Evolutionary conservation across 2,113 vertebrate genomes (phyloP).

Genomic region (Nyctereutes procyonoides): DNA sequence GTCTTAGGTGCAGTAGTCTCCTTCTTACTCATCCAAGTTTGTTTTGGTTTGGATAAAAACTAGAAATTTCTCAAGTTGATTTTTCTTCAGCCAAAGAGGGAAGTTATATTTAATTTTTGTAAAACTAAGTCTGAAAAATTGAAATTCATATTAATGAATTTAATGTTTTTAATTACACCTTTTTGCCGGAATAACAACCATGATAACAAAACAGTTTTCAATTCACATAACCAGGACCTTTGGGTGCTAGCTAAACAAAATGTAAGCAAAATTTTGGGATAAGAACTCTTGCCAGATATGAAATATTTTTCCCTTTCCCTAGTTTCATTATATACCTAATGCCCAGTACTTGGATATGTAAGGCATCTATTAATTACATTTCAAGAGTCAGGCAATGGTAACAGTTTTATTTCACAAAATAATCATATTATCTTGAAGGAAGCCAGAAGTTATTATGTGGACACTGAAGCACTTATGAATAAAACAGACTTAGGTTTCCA

Average conservation of each 20-base stretch:
- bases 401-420: slow-evolving; percentile 30
- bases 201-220: not conserved
- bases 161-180: not conserved
- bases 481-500: slow-evolving; percentile 4
- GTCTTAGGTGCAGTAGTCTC: not conserved
- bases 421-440: slow-evolving; percentile 31
- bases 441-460: slow-evolving; percentile 8
- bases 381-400: slow-evolving; percentile 41
- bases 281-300: not conserved
- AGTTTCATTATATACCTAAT: not conserved
- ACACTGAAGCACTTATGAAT: not conserved
- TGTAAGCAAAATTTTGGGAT: slow-evolving; percentile 16
- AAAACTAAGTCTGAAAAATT: slow-evolving; percentile 46
- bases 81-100: slow-evolving; percentile 31
- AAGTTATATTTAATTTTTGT: not conserved
- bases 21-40: not conserved
- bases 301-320: slow-evolving; percentile 32
- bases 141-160: not conserved
- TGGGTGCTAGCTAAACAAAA: not conserved
- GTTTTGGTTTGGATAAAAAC: slow-evolving; percentile 30
- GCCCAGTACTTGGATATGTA: not conserved
- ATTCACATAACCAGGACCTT: not conserved
- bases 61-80: not conserved
- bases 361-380: slow-evolving; percentile 60
- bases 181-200: not conserved